A percentile compares a stretch with the other conserved stretches of the same genome.
Conservation (phyloP, 2,888 invertebrate genomes). For the Trichogramma dendrolimi region DNA sequence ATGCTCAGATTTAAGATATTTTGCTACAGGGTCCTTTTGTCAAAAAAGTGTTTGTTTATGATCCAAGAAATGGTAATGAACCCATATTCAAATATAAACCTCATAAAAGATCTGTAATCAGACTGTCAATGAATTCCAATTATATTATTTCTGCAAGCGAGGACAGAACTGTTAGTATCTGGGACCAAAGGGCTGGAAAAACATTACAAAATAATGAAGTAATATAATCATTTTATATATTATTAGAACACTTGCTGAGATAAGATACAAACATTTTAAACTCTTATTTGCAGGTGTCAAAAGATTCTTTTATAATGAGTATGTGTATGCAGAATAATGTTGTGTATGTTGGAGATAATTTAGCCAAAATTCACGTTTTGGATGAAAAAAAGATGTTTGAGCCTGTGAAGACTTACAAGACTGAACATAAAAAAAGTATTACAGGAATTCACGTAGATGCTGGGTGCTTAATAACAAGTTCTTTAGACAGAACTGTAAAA, state of each 20-base stretch:
- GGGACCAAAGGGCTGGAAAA: slow-evolving; percentile 57
- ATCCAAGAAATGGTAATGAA: slow-evolving; percentile 52
- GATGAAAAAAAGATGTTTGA: slow-evolving; percentile 41
- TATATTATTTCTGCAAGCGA: slow-evolving; percentile 60
- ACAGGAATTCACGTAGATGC: slow-evolving; percentile 42
- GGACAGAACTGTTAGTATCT: slow-evolving; percentile 58
- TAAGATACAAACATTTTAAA: slow-evolving; percentile 6
- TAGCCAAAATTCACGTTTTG: slow-evolving; percentile 41
- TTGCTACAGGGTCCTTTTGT: slow-evolving; percentile 58
- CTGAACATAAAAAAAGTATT: slow-evolving; percentile 43
- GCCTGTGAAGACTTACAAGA: slow-evolving; percentile 38
- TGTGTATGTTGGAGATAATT: slow-evolving; percentile 43
- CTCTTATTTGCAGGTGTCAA: slow-evolving; percentile 38
- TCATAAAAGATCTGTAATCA: slow-evolving; percentile 57
- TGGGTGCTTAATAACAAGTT: slow-evolving; percentile 48
- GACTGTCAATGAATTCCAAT: slow-evolving; percentile 47
- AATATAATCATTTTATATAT: slow-evolving; percentile 18
- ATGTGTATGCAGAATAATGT: slow-evolving; percentile 39
- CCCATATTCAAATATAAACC: slow-evolving; percentile 54
- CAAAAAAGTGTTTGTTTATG: slow-evolving; percentile 57
- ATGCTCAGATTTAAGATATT: slow-evolving; percentile 51
- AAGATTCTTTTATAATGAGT: slow-evolving; percentile 44
- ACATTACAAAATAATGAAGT: slow-evolving; percentile 46
- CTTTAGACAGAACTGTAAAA: slow-evolving; percentile 45
- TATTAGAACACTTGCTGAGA: background rate